Evolutionary conservation across 2,888 invertebrate species (phyloP), one percentile per base, ranked within the genome.

Genomic region (Agrilus biguttatus): DNA sequence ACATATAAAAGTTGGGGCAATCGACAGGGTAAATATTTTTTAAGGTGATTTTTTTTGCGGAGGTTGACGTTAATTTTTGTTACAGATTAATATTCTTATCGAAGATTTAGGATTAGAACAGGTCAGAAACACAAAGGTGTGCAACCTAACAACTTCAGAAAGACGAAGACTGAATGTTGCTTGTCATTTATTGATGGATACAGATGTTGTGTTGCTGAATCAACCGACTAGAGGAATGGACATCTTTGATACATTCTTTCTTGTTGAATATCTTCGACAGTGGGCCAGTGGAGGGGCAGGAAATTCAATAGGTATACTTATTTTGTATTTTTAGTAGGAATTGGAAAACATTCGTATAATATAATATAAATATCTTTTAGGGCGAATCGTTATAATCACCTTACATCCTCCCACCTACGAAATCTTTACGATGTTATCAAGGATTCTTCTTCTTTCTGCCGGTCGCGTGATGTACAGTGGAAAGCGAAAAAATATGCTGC

Each of bases 401-500:
- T 69, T 93, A 28, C 91, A 92, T 61, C 93, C 95, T 17, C 91
- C 93, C 3, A 93, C 92, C 1, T 91, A 91, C 59, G 93, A 95
- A 66, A 92, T 95, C 52, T 82, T 93, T 49, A 89, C 91, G 23
- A 95, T 95, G 93, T 73, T 90, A 40, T 83, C 86, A 0, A 79
- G 86, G 68, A 78, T 92, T 40, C 75, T 90, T 33, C 66, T 95
- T 48, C 75, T 93, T 49, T 91, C 93, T 12, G 88, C 90, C 12
- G 92, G 93, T 33, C 74, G 91, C 52, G 81, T 91, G 10, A 87
- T 93, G 77, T 95, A 86, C 64, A 89, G 87, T 56, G 95, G 93
- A 33, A 79, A 82, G 55, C 75, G 92, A 55, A 74, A 85, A 55
- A 88, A 91, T 63, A 83, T 95, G 83, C 77, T 92, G 62, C 83